Percentiles rank a stretch among this genome's conserved stretches.
phyloP scores from a whole-genome alignment of 2,797 vertebrate genomes.

The Philypnodon macrostomus region DNA sequence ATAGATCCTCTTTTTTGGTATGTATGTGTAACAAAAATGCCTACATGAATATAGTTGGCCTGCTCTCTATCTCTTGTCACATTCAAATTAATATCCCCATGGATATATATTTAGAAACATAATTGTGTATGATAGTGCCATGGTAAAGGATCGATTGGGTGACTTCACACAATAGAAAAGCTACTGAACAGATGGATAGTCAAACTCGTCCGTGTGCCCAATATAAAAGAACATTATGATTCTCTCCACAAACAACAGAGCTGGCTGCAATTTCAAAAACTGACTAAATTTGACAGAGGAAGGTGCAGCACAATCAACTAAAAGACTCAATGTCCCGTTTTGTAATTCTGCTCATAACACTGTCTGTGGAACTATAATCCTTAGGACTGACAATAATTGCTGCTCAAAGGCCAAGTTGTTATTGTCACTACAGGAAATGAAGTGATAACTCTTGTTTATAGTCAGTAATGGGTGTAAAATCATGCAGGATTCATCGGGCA shows the following conservation, averaged over 20 bases:
- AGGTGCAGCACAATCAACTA: conserved; percentile 7
- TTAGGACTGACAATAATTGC: conserved; percentile 10
- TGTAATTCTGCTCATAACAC: background rate
- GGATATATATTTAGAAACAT: too few species aligned
- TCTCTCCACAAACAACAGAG: conserved; percentile 1
- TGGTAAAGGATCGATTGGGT: too few species aligned
- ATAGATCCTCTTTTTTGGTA: too few species aligned
- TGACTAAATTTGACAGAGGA: conserved; percentile 1
- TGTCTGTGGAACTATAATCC: background rate
- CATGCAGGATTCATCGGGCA: background rate
- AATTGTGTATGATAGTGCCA: too few species aligned
- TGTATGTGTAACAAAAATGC: too few species aligned
- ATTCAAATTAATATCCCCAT: too few species aligned
- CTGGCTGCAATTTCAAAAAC: background rate
- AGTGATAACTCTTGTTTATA: background rate
- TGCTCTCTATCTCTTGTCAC: too few species aligned
- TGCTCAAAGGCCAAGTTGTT: conserved; percentile 1
- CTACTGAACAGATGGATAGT: background rate
- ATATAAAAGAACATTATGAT: conserved; percentile 2
- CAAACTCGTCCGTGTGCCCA: background rate
- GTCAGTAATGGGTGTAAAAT: background rate
- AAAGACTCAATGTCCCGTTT: conserved; percentile 6
- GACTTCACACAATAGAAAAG: background rate
- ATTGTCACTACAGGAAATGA: conserved; percentile 2
- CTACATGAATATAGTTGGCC: too few species aligned